These are phyloP conservation scores for Siphonodentalium dalli DNA, from an alignment of 2,888 invertebrate genomes.

Conservation along the genomic window DNA sequence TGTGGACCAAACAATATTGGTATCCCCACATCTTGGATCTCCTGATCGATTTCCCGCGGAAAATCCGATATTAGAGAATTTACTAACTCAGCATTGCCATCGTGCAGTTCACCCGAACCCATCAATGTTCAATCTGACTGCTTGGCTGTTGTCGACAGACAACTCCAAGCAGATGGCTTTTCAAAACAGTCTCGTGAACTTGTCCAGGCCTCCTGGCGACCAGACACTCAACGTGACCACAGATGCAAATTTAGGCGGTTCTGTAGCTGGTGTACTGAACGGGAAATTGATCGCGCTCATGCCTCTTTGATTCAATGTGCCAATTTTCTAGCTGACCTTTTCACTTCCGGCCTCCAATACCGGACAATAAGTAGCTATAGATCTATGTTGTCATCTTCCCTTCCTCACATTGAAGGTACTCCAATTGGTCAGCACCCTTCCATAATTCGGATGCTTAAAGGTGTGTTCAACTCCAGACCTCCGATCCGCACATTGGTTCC, in stretches of 20 bases:
- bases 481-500: slow-evolving; percentile 10
- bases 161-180: background rate
- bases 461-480: slow-evolving; percentile 15
- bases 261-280: background rate
- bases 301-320: background rate
- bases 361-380: no score
- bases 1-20: slow-evolving; percentile 17
- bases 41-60: background rate
- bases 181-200: background rate
- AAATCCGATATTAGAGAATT: background rate
- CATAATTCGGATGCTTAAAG: slow-evolving; percentile 7
- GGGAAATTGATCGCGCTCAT: background rate
- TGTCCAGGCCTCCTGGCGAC: background rate
- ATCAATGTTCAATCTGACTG: background rate
- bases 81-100: background rate
- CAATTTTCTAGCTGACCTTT: background rate
- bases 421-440: slow-evolving; percentile 16
- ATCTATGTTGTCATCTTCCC: slow-evolving; percentile 5
- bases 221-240: background rate
- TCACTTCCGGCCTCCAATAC: no score
- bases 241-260: background rate
- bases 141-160: background rate
- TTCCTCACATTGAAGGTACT: background rate
- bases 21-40: background rate
- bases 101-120: background rate